Evolutionary conservation across 2,113 vertebrate genomes (phyloP), one percentile per base, ranked within the genome.

Genomic region (Pygoscelis antarcticus): DNA sequence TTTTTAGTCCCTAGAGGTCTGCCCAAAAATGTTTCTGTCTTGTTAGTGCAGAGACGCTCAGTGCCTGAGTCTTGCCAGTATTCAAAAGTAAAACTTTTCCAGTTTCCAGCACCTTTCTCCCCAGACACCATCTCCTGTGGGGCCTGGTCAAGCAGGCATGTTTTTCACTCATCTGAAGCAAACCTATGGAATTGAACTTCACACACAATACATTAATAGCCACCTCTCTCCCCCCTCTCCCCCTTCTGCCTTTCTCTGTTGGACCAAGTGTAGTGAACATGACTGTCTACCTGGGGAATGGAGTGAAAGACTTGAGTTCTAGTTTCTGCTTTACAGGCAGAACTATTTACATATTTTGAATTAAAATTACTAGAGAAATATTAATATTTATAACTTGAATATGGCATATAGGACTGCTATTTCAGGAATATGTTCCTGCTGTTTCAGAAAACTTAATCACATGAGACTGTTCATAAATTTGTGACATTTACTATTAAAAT

Each of bases 401-500:
- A 32, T 46, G 22, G 21, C 25, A 71, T 52, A 38, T 38, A 89
- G 65, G 52, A 36, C 32, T 75, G 15, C 25, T 91, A 25, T 87
- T 89, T 84, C 58, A 77, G 38, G 4, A 76, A 46, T 57, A 87
- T 22, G 11, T 57, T 83, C 64, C 52, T 76, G 15, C 42, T 86
- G 42, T 51, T 83, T 96, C 1, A 1, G 71, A 55, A 84, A 94
- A 92, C 30, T 32, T 89, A 94, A 78, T 93, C 23, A 25, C 27
- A 40, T 26, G n/a, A 78, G 69, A 52, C 49, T 72, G 20, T 83
- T 96, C 18, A 89, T 74, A 58, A 77, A 91, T 91, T 87, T 81
- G 18, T 89, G 70, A 57, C 18, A 60, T 86, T 83, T 90, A 52
- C 26, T 93, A 13, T 88, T 93, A 83, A 88, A 86, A 58, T 93